Evolutionary conservation across 2,797 vertebrate species (phyloP).

Genomic region (Silurus lanzhouensis): DNA sequence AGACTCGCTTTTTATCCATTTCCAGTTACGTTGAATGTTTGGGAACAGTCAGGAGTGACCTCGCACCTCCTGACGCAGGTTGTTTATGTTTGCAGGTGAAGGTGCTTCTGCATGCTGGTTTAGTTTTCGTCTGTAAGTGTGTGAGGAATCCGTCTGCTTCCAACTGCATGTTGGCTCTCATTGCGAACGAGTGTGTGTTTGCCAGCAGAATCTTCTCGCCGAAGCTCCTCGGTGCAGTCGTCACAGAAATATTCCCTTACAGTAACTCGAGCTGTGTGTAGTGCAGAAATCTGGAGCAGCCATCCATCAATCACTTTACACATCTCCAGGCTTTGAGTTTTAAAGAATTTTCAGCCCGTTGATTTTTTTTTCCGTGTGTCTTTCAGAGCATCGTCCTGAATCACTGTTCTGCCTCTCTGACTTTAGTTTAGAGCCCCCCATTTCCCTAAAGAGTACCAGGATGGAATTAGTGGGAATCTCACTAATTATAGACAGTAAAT

Average conservation of each 20-base stretch:
- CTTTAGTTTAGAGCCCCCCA: background rate
- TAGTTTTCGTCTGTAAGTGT: background rate
- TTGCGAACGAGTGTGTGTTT: constrained; percentile 23
- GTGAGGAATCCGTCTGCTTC: background rate
- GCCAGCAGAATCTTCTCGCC: constrained; percentile 33
- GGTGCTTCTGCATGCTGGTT: background rate
- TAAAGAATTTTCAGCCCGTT: background rate
- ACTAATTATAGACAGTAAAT: constrained; percentile 58
- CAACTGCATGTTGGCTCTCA: background rate
- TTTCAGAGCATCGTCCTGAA: background rate
- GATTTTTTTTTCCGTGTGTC: too few species aligned
- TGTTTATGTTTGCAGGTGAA: background rate
- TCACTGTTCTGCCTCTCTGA: background rate
- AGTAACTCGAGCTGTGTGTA: background rate
- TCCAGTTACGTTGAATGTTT: background rate
- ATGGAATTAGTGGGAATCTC: constrained; percentile 34
- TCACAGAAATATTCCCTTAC: constrained; percentile 48
- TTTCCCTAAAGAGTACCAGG: background rate
- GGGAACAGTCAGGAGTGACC: too few species aligned
- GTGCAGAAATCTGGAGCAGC: background rate
- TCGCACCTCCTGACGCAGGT: background rate
- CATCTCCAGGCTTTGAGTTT: background rate
- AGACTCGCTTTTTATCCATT: background rate
- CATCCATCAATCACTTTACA: background rate
- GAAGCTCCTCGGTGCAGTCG: constrained; percentile 17